These are phyloP conservation scores for Nycticebus coucang DNA, from an alignment of 2,113 vertebrate genomes.

Conservation along the genomic window DNA sequence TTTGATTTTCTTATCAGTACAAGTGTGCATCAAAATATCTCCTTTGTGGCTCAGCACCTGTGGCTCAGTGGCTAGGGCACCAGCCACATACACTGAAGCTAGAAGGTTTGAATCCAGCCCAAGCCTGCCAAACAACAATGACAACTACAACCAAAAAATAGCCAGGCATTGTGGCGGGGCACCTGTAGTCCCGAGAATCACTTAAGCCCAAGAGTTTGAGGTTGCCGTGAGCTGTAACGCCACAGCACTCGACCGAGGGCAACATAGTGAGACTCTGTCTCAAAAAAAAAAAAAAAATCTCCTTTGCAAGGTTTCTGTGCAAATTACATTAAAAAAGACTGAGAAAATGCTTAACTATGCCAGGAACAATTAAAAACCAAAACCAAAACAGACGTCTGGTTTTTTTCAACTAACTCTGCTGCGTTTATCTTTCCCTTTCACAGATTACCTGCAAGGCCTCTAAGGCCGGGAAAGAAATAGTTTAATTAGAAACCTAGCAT, in stretches of 20 bases:
- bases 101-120: too few species aligned
- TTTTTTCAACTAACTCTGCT: neutral
- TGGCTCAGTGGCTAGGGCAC: too few species aligned
- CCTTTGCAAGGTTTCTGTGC: neutral
- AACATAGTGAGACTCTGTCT: too few species aligned
- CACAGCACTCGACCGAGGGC: too few species aligned
- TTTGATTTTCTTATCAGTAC: conserved; percentile 21
- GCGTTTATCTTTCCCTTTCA: neutral
- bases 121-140: too few species aligned
- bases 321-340: conserved; percentile 4
- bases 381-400: neutral
- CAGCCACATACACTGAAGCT: too few species aligned
- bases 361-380: neutral
- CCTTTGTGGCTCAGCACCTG: neutral
- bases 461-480: neutral
- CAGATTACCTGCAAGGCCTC: neutral
- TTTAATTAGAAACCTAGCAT: neutral
- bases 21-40: neutral
- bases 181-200: too few species aligned
- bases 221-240: too few species aligned
- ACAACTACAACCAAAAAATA: too few species aligned
- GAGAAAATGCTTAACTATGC: neutral
- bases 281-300: neutral
- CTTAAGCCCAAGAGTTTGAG: too few species aligned
- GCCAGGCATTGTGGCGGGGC: too few species aligned